Base-by-base conservation (phyloP, 1,140 invertebrate species). In the Drepana arcuata region DNA sequence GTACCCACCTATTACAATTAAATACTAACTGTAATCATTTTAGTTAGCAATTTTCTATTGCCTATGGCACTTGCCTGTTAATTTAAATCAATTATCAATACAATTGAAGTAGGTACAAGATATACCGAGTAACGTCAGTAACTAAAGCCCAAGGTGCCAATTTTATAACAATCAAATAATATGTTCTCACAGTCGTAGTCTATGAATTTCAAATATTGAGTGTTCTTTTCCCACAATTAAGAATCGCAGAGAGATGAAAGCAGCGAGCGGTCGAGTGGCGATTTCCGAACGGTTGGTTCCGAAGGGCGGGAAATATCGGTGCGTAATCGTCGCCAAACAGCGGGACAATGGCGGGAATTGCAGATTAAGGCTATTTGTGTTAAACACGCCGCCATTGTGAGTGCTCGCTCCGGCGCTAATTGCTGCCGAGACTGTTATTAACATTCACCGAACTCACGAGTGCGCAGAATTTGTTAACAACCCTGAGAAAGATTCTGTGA, bases 141-240 rank as follows among this genome's bases (percentile, higher is more conserved):
- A n/a, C n/a, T n/a, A n/a, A n/a, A n/a, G n/a, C n/a, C n/a, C n/a
- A n/a, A n/a, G n/a, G n/a, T n/a, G n/a, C n/a, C n/a, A n/a, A n/a
- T n/a, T n/a, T n/a, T n/a, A n/a, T n/a, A n/a, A n/a, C n/a, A n/a
- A n/a, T n/a, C n/a, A n/a, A n/a, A 53, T 55, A 50, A 45, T 34
- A 57, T 14, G 33, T 71, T 68, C 68, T 52, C 64, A 75, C 64
- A 70, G 63, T 63, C 58, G 51, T 39, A 26, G n/a, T 7, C 38
- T 41, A 44, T 49, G 53, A 53, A 57, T 62, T 67, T 53, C 59
- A 62, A 65, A 36, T 63, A 67, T 58, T 59, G 47, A 71, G 61
- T 61, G 60, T 43, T 57, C 55, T 69, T 65, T 74, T 79, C 74
- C 65, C 74, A 79, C 74, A 79, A 74, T 79, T 71, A 62, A 60